Conservation (phyloP, 2,113 vertebrate species). For the Actenoides lindsayi region DNA sequence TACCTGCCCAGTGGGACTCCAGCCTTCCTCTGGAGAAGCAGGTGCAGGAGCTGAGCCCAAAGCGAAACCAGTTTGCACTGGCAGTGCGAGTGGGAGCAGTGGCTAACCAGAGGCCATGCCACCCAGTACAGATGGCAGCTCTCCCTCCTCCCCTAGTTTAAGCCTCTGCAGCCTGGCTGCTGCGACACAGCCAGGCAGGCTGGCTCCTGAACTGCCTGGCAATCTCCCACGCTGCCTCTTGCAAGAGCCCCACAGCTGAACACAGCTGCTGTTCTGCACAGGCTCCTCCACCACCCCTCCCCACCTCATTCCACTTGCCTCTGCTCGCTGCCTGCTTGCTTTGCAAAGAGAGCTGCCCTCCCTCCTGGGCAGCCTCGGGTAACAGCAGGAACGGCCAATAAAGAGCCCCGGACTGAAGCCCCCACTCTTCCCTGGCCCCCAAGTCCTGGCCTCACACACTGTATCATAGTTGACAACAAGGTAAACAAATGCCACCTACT, state of each 20-base stretch:
- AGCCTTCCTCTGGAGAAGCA: neutral
- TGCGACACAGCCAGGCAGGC: neutral
- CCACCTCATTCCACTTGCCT: neutral
- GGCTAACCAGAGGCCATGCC: neutral
- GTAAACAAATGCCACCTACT: neutral
- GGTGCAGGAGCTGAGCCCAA: neutral
- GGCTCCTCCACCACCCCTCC: neutral
- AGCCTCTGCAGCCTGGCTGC: neutral
- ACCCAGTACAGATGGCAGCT: neutral
- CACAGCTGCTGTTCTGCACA: neutral
- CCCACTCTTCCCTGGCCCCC: neutral
- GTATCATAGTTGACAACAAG: neutral
- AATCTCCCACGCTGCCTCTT: neutral
- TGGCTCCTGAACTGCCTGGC: neutral
- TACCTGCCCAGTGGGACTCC: neutral
- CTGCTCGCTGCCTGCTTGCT: neutral
- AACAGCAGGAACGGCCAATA: neutral
- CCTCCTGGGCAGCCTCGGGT: neutral
- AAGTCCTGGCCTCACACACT: neutral
- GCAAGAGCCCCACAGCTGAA: neutral
- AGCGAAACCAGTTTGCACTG: neutral
- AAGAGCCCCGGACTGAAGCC: neutral
- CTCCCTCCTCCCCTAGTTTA: neutral
- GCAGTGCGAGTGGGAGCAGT: rapidly evolving
- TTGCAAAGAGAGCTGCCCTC: neutral